A percentile compares a stretch with the other conserved stretches of the same genome.
These are phyloP conservation scores for Rhogogaster chlorosoma DNA, from an alignment of 2,888 invertebrate genomes.

Conservation along the genomic window DNA sequence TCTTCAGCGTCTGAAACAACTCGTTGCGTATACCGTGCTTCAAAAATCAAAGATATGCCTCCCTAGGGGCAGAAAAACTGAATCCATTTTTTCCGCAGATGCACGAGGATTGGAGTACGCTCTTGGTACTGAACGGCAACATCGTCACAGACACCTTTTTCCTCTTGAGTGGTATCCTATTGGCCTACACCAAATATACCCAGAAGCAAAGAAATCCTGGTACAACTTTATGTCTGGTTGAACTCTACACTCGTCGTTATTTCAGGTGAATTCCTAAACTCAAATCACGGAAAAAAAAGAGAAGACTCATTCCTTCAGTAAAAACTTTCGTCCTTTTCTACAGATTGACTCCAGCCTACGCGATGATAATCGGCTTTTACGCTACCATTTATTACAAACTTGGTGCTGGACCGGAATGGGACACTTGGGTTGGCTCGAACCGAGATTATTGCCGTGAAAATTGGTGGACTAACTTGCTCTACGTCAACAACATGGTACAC, in stretches of 20 bases:
- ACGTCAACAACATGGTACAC: conserved; percentile 75
- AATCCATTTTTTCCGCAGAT: conserved; percentile 60
- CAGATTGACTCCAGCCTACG: conserved; percentile 87
- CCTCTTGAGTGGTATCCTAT: conserved; percentile 70
- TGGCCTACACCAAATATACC: conserved; percentile 66
- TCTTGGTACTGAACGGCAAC: conserved; percentile 73
- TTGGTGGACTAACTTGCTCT: conserved; percentile 77
- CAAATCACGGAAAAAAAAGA: neutral
- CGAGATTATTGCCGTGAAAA: conserved; percentile 71
- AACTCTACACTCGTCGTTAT: conserved; percentile 85
- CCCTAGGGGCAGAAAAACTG: neutral
- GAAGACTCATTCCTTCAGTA: neutral
- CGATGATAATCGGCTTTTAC: conserved; percentile 86
- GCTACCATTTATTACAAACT: conserved; percentile 85
- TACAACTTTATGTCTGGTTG: conserved; percentile 79
- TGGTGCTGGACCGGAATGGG: conserved; percentile 88
- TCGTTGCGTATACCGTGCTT: neutral
- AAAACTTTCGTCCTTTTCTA: neutral
- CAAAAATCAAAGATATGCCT: neutral
- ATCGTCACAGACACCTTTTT: conserved; percentile 74
- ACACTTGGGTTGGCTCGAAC: conserved; percentile 79
- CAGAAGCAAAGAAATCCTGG: conserved; percentile 60
- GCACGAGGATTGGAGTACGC: conserved; percentile 67
- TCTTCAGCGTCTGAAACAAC: neutral
- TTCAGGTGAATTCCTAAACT: conserved; percentile 79